Evolutionary conservation across 2,113 vertebrate genomes (phyloP).

Genomic region (Mus pahari): DNA sequence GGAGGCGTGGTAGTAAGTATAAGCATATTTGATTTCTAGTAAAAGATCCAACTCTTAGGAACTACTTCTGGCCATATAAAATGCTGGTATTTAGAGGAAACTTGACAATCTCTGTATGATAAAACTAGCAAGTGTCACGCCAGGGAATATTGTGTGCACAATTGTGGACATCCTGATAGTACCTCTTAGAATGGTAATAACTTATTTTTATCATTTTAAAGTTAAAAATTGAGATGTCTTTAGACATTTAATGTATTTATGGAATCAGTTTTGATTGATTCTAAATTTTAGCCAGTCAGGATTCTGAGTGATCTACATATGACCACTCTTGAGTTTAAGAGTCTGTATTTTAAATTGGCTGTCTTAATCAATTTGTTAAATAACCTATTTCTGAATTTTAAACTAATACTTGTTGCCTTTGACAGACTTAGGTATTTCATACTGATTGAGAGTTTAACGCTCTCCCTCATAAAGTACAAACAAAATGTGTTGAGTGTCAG

Average conservation of each 20-base stretch:
- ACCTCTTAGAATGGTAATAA: conserved; percentile 74
- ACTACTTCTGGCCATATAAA: conserved; percentile 54
- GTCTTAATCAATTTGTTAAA: conserved; percentile 49
- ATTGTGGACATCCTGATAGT: conserved; percentile 52
- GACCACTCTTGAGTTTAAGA: conserved; percentile 62
- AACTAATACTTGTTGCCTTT: conserved; percentile 8
- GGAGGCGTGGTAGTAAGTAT: not conserved
- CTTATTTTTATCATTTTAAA: conserved; percentile 70
- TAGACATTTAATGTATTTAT: conserved; percentile 14
- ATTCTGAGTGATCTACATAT: conserved; percentile 61
- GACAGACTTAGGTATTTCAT: conserved; percentile 33
- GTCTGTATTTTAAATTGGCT: conserved; percentile 64
- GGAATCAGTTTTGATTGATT: conserved; percentile 38
- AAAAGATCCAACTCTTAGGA: conserved; percentile 55
- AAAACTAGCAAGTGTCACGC: conserved; percentile 51
- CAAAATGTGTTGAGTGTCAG: conserved; percentile 35
- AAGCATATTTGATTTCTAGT: conserved; percentile 42
- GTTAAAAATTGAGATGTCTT: no score
- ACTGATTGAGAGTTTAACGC: conserved; percentile 29
- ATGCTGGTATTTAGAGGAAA: conserved; percentile 42
- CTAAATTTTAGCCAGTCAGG: conserved; percentile 78
- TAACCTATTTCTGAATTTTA: conserved; percentile 51
- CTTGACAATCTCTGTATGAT: conserved; percentile 28
- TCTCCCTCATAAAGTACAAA: conserved; percentile 17
- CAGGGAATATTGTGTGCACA: conserved; percentile 46